Evolutionary conservation across 1,140 invertebrate genomes (phyloP).

Genomic region (Sitophilus oryzae): DNA sequence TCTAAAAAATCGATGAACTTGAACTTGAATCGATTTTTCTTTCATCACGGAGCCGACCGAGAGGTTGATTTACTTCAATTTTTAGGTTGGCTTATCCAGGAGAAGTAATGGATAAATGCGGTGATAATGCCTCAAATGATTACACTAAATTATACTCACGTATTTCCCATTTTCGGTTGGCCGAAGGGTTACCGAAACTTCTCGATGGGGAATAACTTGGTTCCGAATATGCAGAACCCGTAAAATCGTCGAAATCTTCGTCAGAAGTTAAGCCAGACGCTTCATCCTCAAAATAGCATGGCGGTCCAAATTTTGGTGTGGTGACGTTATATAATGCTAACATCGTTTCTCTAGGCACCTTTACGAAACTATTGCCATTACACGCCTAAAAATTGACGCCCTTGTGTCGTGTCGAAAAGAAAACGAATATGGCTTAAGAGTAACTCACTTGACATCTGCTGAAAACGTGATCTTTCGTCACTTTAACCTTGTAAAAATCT

Average conservation of each 20-base stretch:
- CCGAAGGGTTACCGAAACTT: neutral
- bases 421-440: neutral
- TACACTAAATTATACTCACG: constrained; percentile 24
- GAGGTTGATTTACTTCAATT: too few species aligned
- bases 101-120: too few species aligned
- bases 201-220: constrained; percentile 17
- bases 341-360: constrained; percentile 47
- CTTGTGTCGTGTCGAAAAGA: neutral
- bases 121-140: neutral
- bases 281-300: constrained; percentile 34
- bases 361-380: constrained; percentile 53
- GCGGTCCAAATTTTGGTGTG: constrained; percentile 18
- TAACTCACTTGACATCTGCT: constrained; percentile 56
- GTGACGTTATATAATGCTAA: constrained; percentile 38
- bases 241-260: constrained; percentile 38
- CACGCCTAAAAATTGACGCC: constrained; percentile 45
- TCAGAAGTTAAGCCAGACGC: constrained; percentile 40
- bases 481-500: constrained; percentile 54
- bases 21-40: too few species aligned
- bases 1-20: too few species aligned
- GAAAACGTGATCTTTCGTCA: constrained; percentile 57
- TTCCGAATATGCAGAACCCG: too few species aligned
- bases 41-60: too few species aligned
- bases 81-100: too few species aligned
- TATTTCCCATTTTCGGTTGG: constrained; percentile 33